These are phyloP conservation scores for Cacoxenus indagator DNA, from an alignment of 2,888 invertebrate species.

Conservation along the genomic window DNA sequence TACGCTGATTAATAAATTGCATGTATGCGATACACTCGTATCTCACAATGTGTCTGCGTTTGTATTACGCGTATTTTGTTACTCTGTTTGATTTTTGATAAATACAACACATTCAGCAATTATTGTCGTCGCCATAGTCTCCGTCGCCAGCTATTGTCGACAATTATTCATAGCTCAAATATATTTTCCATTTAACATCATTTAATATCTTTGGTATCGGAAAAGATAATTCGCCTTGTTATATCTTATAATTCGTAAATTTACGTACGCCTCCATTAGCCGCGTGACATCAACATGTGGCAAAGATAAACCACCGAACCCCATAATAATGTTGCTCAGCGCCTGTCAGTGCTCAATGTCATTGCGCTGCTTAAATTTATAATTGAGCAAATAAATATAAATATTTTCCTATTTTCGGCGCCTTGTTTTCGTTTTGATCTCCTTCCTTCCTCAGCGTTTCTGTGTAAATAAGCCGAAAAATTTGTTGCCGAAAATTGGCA, in stretches of 20 bases:
- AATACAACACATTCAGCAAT: background rate
- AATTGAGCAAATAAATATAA: slow-evolving; percentile 15
- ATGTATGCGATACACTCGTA: background rate
- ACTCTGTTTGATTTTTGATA: background rate
- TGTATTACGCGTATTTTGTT: background rate
- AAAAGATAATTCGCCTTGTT: no score
- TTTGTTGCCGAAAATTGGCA: slow-evolving; percentile 1
- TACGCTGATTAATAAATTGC: background rate
- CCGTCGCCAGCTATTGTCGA: background rate
- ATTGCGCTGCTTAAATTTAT: background rate
- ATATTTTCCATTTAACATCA: no score
- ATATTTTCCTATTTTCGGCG: background rate
- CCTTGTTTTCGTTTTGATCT: background rate
- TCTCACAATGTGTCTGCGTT: background rate
- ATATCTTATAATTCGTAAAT: no score
- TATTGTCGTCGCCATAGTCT: background rate
- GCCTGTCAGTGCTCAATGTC: background rate
- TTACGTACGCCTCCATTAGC: background rate
- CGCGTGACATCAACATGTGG: background rate
- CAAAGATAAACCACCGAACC: background rate
- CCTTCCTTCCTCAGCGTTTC: no score
- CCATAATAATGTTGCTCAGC: background rate
- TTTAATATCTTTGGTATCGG: no score
- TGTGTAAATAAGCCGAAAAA: slow-evolving; percentile 1
- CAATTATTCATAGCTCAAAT: background rate